Evolutionary conservation across 1,140 invertebrate species (phyloP), one percentile per base, ranked within the genome.

Genomic region (Ctenoplectra terminalis): DNA sequence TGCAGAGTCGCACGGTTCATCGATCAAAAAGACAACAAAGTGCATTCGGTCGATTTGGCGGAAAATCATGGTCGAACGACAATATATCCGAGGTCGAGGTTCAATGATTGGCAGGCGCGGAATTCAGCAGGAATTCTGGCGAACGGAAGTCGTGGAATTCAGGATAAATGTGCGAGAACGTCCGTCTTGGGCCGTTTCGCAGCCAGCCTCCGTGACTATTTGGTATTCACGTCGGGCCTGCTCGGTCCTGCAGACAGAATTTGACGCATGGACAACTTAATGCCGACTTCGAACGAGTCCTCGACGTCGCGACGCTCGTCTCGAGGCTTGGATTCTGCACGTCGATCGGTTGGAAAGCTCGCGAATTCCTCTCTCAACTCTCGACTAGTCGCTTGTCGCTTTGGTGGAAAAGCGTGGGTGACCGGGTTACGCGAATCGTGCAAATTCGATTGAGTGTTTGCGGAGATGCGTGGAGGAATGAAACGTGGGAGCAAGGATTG

Each of bases 221-320:
- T 85, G 87, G 83, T 87, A 88, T 88, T 88, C 86, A 67, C 54
- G 71, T 13, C 52, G 40, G 29, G 34, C 46, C 56, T 17, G 50
- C 52, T 50, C 66, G 64, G 61, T 54, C 73, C 70, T 82, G 79
- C 71, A 69, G 87, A 75, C 86, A 85, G 87, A 88, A 88, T 88
- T 88, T 88, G 87, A 88, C 79, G 87, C 86, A 87, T 78, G 86
- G 71, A 85, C 86, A 76, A 83, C 34, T 88, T 88, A 82, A 85
- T 87, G 63, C 70, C 86, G 75, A 87, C 76, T 85, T 72, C 67
- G 77, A 75, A 46, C 70, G 80, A 54, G 52, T 48, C 67, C 31
- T 34, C 63, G 77, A 46, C 46, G 50, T 76, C 70, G 54, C 50
- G 64, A 67, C 29, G 26, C 43, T 60, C 76, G 52, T 64, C 61